Base-by-base conservation (phyloP, 1,140 invertebrate genomes). In the Musca vetustissima region DNA sequence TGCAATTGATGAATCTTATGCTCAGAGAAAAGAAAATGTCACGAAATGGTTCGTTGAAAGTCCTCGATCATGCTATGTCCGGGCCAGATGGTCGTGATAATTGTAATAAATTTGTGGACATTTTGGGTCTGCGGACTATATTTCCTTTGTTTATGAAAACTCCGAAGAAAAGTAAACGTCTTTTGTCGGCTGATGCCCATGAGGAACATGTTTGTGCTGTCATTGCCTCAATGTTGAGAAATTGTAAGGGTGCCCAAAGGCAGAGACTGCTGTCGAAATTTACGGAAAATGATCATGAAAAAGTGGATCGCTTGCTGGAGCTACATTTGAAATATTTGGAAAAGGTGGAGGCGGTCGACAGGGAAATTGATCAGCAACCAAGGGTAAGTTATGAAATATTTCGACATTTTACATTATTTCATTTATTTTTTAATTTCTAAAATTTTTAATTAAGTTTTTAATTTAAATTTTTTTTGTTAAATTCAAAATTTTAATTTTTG, bases 111-210 rank as follows among this genome's bases (percentile, higher is more conserved):
- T 98, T 99, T 85, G 94, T 99, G 0, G 98, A 99, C 80, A 99
- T 99, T 75, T 87, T 99, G 2, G 98, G 98, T 0, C 86, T 99
- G 9, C 85, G 97, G 32, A 98, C 95, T 1, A 92, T 99, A 65
- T 99, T 99, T 84, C 97, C 98, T 1, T 84, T 99, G 0, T 99
- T 99, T 79, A 99, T 99, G 97, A 97, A 98, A 86, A 98, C 97
- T 0, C 97, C 97, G 4, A 94, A 92, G 68, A 93, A 92, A 75
- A 90, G 91, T 73, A 87, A 93, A 71, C 91, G 92, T 75, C 88
- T 97, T 36, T 86, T 96, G 15, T 92, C 92, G 9, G 87, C 92
- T 7, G 93, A 97, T 81, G 94, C 98, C 82, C 92, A 97, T 74
- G 96, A 98, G 89, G 96, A 98, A 83, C 96, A 98, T 83, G 93